Conservation (phyloP, 2,888 invertebrate species). For the Phyto melanocephala region DNA sequence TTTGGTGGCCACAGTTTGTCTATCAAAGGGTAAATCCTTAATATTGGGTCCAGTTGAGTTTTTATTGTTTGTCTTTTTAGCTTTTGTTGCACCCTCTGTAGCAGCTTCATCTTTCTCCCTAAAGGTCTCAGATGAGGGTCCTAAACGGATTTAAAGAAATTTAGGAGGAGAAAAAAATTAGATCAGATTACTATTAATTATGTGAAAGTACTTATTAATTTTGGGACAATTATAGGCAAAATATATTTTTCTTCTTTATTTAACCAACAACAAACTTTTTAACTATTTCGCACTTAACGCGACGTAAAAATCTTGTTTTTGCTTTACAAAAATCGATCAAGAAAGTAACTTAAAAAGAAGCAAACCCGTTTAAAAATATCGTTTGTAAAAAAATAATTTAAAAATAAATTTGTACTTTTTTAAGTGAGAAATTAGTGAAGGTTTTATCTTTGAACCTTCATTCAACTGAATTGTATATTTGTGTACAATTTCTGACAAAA, state of each 20-base stretch:
- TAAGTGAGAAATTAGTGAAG: no score
- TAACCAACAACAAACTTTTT: background rate
- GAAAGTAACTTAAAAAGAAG: background rate
- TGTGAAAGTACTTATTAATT: conserved; percentile 27
- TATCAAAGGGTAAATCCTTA: conserved; percentile 84
- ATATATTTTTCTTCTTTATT: conserved; percentile 27
- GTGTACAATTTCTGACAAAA: no score
- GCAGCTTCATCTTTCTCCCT: conserved; percentile 30
- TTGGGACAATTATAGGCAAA: conserved; percentile 50
- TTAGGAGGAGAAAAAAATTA: background rate
- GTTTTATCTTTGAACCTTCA: no score
- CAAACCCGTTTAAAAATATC: background rate
- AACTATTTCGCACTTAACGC: conserved; percentile 35
- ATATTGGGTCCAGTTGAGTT: conserved; percentile 75
- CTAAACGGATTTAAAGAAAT: conserved; percentile 32
- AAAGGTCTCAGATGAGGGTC: background rate
- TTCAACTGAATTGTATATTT: no score
- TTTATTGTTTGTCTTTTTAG: conserved; percentile 17
- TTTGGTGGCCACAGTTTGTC: conserved; percentile 88
- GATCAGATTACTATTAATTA: background rate
- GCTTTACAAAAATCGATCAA: background rate
- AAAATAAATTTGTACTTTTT: no score
- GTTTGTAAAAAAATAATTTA: no score
- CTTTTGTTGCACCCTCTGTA: background rate
- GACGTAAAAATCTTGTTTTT: background rate